phyloP scores from a whole-genome alignment of 64 coral and sea anemone genomes.

The Orbicella faveolata region DNA sequence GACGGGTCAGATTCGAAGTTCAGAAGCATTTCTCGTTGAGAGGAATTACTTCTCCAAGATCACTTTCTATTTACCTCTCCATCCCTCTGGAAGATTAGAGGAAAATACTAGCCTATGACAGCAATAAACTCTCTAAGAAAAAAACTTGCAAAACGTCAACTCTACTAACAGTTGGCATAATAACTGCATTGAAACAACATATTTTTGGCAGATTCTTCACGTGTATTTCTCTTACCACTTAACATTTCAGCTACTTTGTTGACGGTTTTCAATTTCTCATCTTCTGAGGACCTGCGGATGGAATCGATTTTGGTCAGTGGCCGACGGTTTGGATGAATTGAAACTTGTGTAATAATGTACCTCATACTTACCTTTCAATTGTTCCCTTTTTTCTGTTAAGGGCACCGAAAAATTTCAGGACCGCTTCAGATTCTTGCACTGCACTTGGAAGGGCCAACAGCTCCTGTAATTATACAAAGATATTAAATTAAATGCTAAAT shows the following conservation, averaged over 20 bases:
- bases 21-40: too few species aligned
- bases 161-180: too few species aligned
- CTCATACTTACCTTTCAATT: background rate
- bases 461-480: background rate
- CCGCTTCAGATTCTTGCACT: background rate
- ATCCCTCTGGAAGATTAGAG: too few species aligned
- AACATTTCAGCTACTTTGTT: conserved; percentile 5
- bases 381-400: background rate
- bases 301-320: background rate
- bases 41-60: too few species aligned
- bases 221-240: background rate
- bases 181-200: too few species aligned
- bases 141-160: too few species aligned
- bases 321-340: background rate
- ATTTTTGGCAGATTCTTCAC: too few species aligned
- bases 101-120: too few species aligned
- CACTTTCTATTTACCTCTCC: too few species aligned
- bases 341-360: background rate
- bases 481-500: too few species aligned
- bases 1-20: too few species aligned
- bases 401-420: conserved; percentile 17
- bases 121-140: too few species aligned
- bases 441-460: background rate
- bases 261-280: conserved; percentile 21
- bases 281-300: background rate